These are phyloP conservation scores for Andrena praecox DNA, from an alignment of 2,888 invertebrate genomes.

Conservation along the genomic window DNA sequence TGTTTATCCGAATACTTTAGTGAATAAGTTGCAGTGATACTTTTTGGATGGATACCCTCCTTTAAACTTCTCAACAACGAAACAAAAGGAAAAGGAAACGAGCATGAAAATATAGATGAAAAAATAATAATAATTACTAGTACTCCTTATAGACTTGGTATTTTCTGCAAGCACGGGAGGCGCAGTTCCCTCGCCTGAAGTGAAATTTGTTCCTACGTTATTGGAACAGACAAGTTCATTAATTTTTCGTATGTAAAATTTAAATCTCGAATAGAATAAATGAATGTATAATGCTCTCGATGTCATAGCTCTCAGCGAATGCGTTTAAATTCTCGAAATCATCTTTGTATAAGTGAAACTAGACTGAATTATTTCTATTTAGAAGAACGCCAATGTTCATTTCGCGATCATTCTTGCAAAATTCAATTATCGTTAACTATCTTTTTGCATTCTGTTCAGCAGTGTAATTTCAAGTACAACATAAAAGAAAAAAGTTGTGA, in stretches of 20 bases:
- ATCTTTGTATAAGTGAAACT: constrained; percentile 14
- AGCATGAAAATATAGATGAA: constrained; percentile 64
- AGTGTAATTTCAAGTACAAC: constrained; percentile 34
- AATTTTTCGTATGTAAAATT: constrained; percentile 2
- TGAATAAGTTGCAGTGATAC: not conserved
- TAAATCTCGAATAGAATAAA: not conserved
- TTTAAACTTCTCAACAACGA: constrained; percentile 39
- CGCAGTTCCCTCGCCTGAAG: constrained; percentile 80
- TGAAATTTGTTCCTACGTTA: constrained; percentile 71
- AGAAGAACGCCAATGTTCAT: constrained; percentile 32
- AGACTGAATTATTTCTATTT: constrained; percentile 17
- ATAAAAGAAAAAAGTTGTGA: constrained; percentile 41
- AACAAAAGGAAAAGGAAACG: constrained; percentile 49
- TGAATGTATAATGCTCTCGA: constrained; percentile 3
- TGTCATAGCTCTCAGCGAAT: not conserved
- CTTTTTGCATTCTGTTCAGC: constrained; percentile 7
- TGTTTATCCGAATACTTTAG: not conserved
- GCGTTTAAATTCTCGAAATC: not conserved
- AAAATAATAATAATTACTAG: constrained; percentile 82
- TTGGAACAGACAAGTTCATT: constrained; percentile 42
- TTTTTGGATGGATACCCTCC: constrained; percentile 22
- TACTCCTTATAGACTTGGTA: constrained; percentile 79
- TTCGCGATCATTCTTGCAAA: constrained; percentile 12
- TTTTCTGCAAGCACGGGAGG: constrained; percentile 80
- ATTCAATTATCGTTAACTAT: not conserved